Evolutionary conservation across 2,113 vertebrate genomes (phyloP).

Genomic region (Ranitomeya imitator): DNA sequence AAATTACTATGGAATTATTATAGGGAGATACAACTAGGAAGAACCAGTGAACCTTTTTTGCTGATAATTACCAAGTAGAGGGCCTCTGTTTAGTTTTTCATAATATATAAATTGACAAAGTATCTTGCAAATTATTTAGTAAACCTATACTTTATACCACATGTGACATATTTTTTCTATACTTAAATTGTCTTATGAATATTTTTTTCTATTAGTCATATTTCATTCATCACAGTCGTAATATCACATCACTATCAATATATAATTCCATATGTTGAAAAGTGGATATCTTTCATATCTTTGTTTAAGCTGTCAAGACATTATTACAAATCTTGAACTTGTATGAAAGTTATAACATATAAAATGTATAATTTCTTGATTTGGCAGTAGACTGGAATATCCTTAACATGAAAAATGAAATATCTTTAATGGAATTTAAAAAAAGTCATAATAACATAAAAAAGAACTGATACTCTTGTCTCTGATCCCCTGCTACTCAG

Average conservation of each 20-base stretch:
- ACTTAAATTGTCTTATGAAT: not conserved
- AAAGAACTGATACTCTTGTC: no score
- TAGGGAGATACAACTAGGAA: not conserved
- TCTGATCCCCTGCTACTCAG: no score
- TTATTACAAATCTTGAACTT: not conserved
- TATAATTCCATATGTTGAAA: not conserved
- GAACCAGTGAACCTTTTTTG: not conserved
- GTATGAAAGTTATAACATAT: not conserved
- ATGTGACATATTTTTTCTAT: no score
- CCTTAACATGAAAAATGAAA: not conserved
- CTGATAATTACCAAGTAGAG: not conserved
- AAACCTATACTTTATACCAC: not conserved
- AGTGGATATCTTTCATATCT: not conserved
- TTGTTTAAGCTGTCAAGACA: not conserved
- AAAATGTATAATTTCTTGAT: not conserved
- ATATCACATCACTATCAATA: not conserved
- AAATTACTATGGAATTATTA: constrained; percentile 30
- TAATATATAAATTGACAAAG: not conserved
- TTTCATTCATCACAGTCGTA: not conserved
- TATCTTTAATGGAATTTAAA: not conserved
- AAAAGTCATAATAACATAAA: not conserved
- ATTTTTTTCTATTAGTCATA: not conserved
- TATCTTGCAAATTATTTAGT: not conserved
- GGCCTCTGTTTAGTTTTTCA: not conserved
- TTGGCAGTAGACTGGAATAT: not conserved